Base-by-base conservation (phyloP, 2,888 invertebrate genomes). In the Himalopsyche japonica region DNA sequence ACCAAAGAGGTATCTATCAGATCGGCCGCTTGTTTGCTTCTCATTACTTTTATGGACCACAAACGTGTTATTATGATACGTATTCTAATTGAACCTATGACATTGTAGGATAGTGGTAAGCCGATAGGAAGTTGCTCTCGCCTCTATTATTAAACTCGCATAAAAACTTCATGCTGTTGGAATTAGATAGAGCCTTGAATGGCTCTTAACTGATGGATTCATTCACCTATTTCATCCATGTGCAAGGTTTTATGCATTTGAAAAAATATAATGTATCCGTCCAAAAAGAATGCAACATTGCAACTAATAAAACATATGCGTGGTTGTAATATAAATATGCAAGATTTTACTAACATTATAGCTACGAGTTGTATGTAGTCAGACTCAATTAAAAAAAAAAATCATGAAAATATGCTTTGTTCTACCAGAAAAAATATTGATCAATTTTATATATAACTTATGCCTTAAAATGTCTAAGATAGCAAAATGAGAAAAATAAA, bases 51-150 rank as follows among this genome's bases (percentile, higher is more conserved):
- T 85, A 86, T 85, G 57, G 57, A 47, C 84, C 57, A 76, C 84
- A 76, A 82, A 86, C 84, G 84, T 84, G 86, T 86, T 84, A 84
- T 86, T 86, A 80, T 86, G 80, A 83, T 80, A 81, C 79, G 77
- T 78, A 81, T 83, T 85, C 82, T 85, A 85, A 85, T 85, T 85
- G 85, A 80, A 78, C 37, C 64, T 48, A 64, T 24, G 20, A 24
- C 48, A 18, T 57, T 43, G 83, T 83, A 77, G 83, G n/a, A 18
- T 27, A 82, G 84, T 82, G 76, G 76, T 30, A 79, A 70, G 27
- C 15, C 79, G 48, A 79, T 27, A 79, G 27, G 49, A 47, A 48
- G 27, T 70, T 70, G 30, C 24, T 70, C 20, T 70, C 27, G 27
- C 70, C 70, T 70, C 70, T 70, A 30, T 70, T 30, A 70, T 70